These are phyloP conservation scores for Chinchilla lanigera DNA, from an alignment of 2,113 vertebrate species.

Conservation along the genomic window DNA sequence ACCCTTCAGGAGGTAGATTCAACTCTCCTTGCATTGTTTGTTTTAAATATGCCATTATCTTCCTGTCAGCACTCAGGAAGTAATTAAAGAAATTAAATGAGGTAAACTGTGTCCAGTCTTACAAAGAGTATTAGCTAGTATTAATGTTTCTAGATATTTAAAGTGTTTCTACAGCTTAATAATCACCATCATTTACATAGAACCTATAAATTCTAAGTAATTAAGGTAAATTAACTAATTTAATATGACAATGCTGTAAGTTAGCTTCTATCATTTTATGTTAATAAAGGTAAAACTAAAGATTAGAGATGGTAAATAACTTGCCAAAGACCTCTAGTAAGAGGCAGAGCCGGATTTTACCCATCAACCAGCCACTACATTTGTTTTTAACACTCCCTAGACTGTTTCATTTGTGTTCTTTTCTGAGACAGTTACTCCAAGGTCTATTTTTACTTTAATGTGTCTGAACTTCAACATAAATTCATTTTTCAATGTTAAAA, in stretches of 20 bases:
- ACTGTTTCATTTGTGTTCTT: background rate
- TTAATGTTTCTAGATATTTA: background rate
- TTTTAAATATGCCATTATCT: background rate
- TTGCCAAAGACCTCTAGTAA: background rate
- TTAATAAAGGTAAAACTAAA: background rate
- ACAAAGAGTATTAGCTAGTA: background rate
- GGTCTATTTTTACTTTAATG: background rate
- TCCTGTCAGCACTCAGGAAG: background rate
- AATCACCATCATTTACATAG: background rate
- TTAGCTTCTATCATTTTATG: background rate
- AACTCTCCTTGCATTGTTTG: background rate
- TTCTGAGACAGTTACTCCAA: background rate
- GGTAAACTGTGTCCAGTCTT: background rate
- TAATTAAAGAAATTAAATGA: background rate
- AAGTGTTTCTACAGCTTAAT: background rate
- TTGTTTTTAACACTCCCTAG: background rate
- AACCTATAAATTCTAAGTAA: background rate
- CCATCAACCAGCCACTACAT: background rate
- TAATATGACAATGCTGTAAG: background rate
- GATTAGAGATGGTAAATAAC: background rate
- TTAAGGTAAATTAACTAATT: background rate
- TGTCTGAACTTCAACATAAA: background rate
- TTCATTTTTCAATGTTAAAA: background rate
- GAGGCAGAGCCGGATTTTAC: background rate
- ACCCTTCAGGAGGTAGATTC: background rate